phyloP scores from a whole-genome alignment of 35 echinoderm and acorn worm species.

The Ophiothrix spiculata region DNA sequence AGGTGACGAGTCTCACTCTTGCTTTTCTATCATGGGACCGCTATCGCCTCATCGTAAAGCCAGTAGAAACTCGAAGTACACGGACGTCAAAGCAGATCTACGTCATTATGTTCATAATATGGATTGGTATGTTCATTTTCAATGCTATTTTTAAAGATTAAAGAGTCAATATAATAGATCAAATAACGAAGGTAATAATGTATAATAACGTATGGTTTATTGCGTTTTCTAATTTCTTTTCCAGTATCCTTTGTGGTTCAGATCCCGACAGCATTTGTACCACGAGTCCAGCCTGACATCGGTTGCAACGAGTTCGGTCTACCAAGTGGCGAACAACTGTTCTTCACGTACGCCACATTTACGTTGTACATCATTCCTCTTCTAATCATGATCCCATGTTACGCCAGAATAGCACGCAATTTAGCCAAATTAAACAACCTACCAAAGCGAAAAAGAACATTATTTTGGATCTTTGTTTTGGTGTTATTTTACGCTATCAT shows the following conservation, averaged over 20 bases:
- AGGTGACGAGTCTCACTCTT: not conserved
- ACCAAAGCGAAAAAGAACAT: not conserved
- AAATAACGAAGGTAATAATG: not conserved
- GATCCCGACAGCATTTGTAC: not conserved
- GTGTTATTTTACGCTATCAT: not conserved
- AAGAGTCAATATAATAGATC: not conserved
- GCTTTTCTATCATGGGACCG: slow-evolving; percentile 14
- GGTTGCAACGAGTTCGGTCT: not conserved
- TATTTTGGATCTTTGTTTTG: not conserved
- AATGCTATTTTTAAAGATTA: not conserved
- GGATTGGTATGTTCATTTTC: not conserved
- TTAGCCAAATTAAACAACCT: too few relatives aligned
- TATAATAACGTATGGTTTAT: not conserved
- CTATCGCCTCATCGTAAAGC: slow-evolving; percentile 5
- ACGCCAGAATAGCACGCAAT: not conserved
- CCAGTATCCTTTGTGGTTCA: not conserved
- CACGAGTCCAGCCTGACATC: not conserved
- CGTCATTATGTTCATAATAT: not conserved
- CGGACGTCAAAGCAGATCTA: not conserved
- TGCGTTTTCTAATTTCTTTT: not conserved
- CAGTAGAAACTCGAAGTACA: not conserved
- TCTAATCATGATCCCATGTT: not conserved
- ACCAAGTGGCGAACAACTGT: not conserved
- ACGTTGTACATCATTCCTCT: not conserved
- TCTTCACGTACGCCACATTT: not conserved